Base-by-base conservation (phyloP, 2,797 vertebrate genomes). In the Sebastiscus tertius region DNA sequence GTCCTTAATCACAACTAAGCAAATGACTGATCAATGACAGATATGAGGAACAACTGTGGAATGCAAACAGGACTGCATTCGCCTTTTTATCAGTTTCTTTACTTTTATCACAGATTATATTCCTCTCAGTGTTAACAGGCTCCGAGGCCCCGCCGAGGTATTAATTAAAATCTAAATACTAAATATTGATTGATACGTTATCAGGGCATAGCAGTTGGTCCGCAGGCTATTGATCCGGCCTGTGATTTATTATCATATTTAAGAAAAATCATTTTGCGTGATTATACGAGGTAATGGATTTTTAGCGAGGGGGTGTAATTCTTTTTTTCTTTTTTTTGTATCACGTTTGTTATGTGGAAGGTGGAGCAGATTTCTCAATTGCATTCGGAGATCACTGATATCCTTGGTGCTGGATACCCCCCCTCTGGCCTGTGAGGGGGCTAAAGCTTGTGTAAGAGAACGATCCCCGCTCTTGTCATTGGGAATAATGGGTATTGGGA, bases 191-290 rank as follows among this genome's bases (percentile, higher is more conserved):
- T 98, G 97, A 99, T 99, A 96, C 93, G 96, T 99, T 99, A 99
- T 99, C 98, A 98, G 98, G 93, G 94, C 94, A 89, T 90, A 96
- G 97, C 98, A 99, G 97, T 98, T 97, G 97, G 97, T 95, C 94
- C 83, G 93, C 95, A 94, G 95, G 95, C 96, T 96, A 99, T 99
- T 96, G 98, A 99, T 99, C 97, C 96, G 91, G 93, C 88, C 96
- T 91, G 97, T 99, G 98, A 99, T 99, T 99, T 99, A 99, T 99
- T 98, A 98, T 99, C 98, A 99, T 99, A 99, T 99, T 99, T 99
- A 98, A 97, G 96, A 97, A 98, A 98, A 99, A 99, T 99, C 97
- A 98, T 99, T 99, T 98, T 97, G 96, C 94, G 96, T 97, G 97
- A 98, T 98, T 98, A 98, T 97, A 97, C 93, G 89, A 95, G 96